Conservation (phyloP, 2,888 invertebrate species). For the Ceratothoa steindachneri region DNA sequence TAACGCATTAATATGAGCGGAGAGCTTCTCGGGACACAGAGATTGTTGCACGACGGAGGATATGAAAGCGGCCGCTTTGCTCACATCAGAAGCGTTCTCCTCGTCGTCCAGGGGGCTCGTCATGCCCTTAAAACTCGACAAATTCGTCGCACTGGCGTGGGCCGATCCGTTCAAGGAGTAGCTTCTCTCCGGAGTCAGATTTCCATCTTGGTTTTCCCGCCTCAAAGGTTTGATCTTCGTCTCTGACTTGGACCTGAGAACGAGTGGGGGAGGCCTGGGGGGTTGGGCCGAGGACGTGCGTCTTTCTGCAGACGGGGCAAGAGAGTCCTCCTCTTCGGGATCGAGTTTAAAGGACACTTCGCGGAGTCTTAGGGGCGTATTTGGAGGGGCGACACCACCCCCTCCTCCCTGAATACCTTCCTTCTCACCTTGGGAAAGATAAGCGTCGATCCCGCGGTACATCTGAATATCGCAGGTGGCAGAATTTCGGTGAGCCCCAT, state of each 20-base stretch:
- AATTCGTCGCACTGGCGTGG: neutral
- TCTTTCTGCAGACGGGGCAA: neutral
- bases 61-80: neutral
- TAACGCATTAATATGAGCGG: neutral
- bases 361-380: neutral
- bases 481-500: neutral
- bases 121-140: neutral
- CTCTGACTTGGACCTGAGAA: slow-evolving; percentile 5
- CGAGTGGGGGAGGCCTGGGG: neutral
- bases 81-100: neutral
- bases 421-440: neutral
- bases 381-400: neutral
- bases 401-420: neutral
- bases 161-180: neutral
- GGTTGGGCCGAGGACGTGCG: neutral
- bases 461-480: neutral
- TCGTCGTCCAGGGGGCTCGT: neutral
- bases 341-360: neutral
- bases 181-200: neutral
- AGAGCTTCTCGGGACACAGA: neutral
- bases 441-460: neutral
- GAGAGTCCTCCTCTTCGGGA: neutral
- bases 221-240: neutral
- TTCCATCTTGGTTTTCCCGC: neutral
- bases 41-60: neutral